Percentiles rank a stretch among this genome's conserved stretches.
These are phyloP conservation scores for Lutjanus argentimaculatus DNA, from an alignment of 2,797 vertebrate species.

Conservation along the genomic window DNA sequence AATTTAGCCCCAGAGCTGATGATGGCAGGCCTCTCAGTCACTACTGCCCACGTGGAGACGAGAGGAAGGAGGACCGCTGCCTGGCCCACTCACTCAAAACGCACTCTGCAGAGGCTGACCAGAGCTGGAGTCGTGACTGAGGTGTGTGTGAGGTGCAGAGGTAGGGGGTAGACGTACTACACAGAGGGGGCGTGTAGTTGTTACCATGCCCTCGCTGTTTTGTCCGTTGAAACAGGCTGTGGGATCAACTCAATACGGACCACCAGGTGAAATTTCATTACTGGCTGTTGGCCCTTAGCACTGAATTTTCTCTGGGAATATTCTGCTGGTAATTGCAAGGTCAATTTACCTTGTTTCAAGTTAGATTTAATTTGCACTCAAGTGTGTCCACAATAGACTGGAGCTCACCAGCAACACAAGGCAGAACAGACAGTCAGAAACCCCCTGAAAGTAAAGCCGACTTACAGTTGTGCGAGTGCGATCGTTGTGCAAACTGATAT, in stretches of 20 bases:
- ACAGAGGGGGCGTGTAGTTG: conserved; percentile 39
- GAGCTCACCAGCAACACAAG: conserved; percentile 13
- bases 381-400: not conserved
- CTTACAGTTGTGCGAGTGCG: conserved; percentile 9
- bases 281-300: conserved; percentile 9
- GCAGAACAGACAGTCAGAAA: not conserved
- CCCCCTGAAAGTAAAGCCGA: conserved; percentile 2
- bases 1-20: conserved; percentile 57
- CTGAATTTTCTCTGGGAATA: conserved; percentile 38
- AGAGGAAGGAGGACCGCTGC: conserved; percentile 45
- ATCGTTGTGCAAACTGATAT: conserved; percentile 59
- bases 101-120: conserved; percentile 61
- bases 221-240: conserved; percentile 20
- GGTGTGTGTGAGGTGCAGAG: conserved; percentile 25
- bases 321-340: conserved; percentile 27
- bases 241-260: conserved; percentile 21
- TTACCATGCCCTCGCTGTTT: conserved; percentile 37
- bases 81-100: conserved; percentile 70
- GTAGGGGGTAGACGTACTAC: conserved; percentile 19
- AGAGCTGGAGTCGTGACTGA: conserved; percentile 71
- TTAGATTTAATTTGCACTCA: conserved; percentile 41
- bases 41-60: conserved; percentile 53
- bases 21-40: conserved; percentile 66
- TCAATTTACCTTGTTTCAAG: conserved; percentile 44
- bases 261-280: conserved; percentile 26